Conservation (phyloP, 2,797 vertebrate species). For the Poecile montanus region DNA sequence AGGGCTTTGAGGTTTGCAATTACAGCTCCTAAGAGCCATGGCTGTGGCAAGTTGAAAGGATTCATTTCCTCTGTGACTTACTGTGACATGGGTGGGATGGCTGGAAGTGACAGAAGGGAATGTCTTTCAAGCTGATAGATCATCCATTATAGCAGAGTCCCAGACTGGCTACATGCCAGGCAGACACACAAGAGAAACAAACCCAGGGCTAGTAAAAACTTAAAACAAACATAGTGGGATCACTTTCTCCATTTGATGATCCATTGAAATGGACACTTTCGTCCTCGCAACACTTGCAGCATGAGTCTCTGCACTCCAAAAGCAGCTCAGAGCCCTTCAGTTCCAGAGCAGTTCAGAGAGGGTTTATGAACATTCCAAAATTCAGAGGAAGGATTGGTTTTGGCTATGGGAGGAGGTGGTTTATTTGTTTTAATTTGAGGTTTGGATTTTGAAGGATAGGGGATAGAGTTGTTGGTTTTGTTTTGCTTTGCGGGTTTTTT, state of each 20-base stretch:
- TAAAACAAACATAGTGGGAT: neutral
- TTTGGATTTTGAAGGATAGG: neutral
- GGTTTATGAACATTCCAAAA: neutral
- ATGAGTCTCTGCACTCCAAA: neutral
- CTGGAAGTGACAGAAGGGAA: neutral
- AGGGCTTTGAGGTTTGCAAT: constrained; percentile 8
- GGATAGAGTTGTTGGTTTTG: neutral
- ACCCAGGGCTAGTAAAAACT: neutral
- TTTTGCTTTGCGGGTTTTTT: neutral
- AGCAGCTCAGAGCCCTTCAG: neutral
- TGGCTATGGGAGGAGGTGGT: neutral
- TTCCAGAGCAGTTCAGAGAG: neutral
- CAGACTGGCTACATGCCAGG: neutral
- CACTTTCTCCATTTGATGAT: neutral
- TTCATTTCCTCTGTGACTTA: neutral
- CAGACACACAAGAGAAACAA: neutral
- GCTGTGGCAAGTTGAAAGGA: neutral
- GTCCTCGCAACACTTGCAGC: neutral
- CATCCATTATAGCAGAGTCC: neutral
- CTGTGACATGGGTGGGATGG: neutral
- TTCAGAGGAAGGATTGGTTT: neutral
- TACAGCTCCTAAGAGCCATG: neutral
- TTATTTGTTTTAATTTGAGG: neutral
- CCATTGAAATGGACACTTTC: neutral
- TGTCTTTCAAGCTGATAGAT: neutral